phyloP scores from a whole-genome alignment of 2,888 invertebrate genomes.

The Frankliniella intonsa region DNA sequence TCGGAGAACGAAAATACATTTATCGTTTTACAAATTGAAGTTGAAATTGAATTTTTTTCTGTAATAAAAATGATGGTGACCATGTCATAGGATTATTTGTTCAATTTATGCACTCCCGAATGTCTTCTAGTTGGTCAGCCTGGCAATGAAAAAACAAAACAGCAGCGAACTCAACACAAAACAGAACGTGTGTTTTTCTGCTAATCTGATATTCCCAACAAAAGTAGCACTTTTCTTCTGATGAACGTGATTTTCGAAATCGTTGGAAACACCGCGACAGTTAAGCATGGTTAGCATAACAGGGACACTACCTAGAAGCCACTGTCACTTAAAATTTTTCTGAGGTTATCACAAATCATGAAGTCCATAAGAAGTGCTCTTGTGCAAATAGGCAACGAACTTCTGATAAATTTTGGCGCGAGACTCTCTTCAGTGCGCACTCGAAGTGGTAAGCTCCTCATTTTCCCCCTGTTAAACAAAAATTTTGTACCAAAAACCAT shows the following conservation, averaged over 20 bases:
- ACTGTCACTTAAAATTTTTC: not conserved
- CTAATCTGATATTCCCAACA: not conserved
- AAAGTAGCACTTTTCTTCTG: not conserved
- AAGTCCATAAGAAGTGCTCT: not conserved
- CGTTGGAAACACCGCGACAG: no score
- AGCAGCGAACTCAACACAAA: not conserved
- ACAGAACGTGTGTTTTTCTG: not conserved
- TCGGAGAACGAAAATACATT: no score
- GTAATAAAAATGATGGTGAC: no score
- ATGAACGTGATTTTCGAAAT: not conserved
- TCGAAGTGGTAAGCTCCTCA: not conserved
- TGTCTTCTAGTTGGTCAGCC: not conserved
- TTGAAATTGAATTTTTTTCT: no score
- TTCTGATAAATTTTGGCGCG: slow-evolving; percentile 5
- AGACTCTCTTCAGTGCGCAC: not conserved
- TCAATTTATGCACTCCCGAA: no score
- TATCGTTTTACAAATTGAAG: no score
- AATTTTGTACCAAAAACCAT: no score
- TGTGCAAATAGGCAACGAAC: not conserved
- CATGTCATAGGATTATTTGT: no score
- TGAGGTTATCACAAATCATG: not conserved
- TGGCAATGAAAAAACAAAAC: not conserved
- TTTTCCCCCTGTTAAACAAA: not conserved
- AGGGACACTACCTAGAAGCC: not conserved
- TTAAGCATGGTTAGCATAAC: no score